Evolutionary conservation across 2,888 invertebrate genomes (phyloP).

Genomic region (Tipula helvola): DNA sequence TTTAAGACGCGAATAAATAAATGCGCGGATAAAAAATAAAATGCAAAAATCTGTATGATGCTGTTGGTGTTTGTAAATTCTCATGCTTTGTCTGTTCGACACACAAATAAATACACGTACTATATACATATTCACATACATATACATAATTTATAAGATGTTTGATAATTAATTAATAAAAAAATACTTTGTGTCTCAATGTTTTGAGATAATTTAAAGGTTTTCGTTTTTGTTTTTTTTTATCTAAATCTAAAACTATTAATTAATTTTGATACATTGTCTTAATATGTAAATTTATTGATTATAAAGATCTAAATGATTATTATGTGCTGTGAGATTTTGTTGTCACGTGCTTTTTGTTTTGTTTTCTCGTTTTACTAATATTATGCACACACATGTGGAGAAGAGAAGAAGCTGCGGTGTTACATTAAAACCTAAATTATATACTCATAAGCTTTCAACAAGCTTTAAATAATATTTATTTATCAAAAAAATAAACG

Average conservation of each 20-base stretch:
- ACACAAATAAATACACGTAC: not conserved
- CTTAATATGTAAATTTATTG: not conserved
- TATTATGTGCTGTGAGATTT: not conserved
- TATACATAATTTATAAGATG: not conserved
- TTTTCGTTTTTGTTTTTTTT: not conserved
- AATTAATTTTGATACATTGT: not conserved
- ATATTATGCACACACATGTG: not conserved
- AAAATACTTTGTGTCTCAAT: not conserved
- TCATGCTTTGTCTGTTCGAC: not conserved
- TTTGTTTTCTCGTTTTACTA: not conserved
- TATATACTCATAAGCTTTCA: not conserved
- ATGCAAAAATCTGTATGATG: not conserved
- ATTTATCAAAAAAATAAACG: too few relatives aligned
- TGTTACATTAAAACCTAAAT: not conserved
- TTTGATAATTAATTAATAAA: not conserved
- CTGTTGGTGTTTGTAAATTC: not conserved
- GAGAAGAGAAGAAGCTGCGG: not conserved
- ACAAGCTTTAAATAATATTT: not conserved
- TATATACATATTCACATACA: not conserved
- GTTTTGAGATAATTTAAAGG: not conserved
- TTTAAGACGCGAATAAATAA: not conserved
- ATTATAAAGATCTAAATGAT: not conserved
- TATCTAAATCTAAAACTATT: not conserved
- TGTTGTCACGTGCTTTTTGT: not conserved
- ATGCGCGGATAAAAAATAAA: not conserved